Base-by-base conservation (phyloP, 2,888 invertebrate genomes). In the Sminthurides aquaticus region DNA sequence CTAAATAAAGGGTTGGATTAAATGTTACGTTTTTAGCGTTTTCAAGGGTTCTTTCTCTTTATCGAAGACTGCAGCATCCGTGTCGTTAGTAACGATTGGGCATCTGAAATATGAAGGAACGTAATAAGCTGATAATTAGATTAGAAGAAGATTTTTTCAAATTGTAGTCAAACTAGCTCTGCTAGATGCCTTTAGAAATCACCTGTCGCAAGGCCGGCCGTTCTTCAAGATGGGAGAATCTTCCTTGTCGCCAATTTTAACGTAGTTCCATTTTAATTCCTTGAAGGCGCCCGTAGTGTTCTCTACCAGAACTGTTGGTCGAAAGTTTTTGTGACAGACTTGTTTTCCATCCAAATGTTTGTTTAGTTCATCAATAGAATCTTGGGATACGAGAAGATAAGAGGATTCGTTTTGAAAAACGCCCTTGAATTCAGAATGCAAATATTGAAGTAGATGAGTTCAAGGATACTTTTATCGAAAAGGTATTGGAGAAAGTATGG, bases 221-320 rank as follows among this genome's bases (percentile, higher is more conserved):
- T 77, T 73, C 59, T 78, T 74, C 67, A 79, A 76, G 24, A 74
- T 62, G 8, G 75, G 74, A 18, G 69, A 67, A 56, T 65, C 60
- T 1, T 54, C 54, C 49, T 20, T 63, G n/a, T 67, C 67, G 5
- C 79, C 79, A 43, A 79, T 76, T 62, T 67, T 71, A 18, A 78
- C 68, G 66, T 76, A 78, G 18, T 70, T 69, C 78, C 78, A 79
- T 20, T 68, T 71, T 62, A 78, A 78, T 76, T 79, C 76, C 11
- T 72, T 71, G 65, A 69, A 74, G 3, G 75, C 71, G 28, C 67
- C 67, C 0, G 60, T 49, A 26, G 74, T 75, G 3, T 75, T 77
- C 8, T 74, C 69, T 2, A 79, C 72, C 11, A 78, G 70, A 57
- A 80, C 77, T 67, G 77, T 79, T 28, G 79, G 79, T 49, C 80